phyloP scores from a whole-genome alignment of 2,888 invertebrate genomes.

The Monoplex corrugatus region DNA sequence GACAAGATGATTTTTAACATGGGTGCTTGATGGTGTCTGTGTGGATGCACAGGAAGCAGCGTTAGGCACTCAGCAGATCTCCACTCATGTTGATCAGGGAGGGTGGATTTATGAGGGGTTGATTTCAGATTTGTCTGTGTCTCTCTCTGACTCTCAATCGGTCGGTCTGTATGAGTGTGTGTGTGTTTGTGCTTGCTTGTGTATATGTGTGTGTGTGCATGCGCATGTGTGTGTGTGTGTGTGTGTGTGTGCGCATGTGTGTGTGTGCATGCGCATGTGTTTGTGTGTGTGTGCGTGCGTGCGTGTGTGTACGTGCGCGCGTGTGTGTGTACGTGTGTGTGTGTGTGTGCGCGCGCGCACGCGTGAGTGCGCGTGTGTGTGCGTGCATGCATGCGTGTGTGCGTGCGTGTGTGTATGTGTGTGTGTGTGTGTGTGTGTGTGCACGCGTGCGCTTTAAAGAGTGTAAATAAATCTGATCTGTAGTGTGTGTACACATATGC shows the following conservation, averaged over 20 bases:
- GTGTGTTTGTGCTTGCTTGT: not conserved
- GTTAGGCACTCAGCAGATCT: no score
- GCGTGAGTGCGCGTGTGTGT: not conserved
- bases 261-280: conserved; percentile 7
- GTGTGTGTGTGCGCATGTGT: conserved; percentile 23
- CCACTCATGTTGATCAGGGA: not conserved
- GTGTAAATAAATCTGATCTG: no score
- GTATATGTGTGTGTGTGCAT: not conserved
- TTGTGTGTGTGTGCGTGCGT: not conserved
- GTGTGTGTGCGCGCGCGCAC: not conserved
- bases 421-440: not conserved
- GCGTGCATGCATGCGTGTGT: not conserved
- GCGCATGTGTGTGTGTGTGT: conserved; percentile 11
- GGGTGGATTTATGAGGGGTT: no score
- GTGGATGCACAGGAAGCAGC: no score
- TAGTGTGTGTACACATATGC: no score
- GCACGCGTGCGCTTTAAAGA: no score
- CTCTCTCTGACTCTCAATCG: no score
- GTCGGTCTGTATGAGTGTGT: not conserved
- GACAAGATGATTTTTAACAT: no score
- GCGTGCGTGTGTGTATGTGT: not conserved
- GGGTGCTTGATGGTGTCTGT: no score
- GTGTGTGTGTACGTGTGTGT: not conserved
- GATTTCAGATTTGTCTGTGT: not conserved
- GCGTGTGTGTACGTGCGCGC: not conserved